Evolutionary conservation across 2,888 invertebrate species (phyloP), one percentile per base, ranked within the genome.

Genomic region (Geotrupes spiniger): DNA sequence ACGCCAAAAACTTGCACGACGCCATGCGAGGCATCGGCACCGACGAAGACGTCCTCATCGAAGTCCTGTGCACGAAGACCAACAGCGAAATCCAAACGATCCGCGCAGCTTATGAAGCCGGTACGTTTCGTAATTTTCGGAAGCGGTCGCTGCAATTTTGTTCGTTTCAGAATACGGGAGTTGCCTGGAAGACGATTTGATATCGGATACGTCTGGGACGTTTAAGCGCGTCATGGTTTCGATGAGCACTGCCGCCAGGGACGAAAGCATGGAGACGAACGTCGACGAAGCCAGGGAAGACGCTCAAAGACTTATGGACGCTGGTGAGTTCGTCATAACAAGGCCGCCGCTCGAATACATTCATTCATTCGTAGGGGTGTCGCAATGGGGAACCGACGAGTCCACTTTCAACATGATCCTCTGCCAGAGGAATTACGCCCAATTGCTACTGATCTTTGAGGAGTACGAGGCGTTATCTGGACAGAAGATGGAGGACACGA

Each of bases 11-110:
- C 2, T 77, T 92, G 15, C 79, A 90, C n/a, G 87, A 86, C 61
- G 92, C 92, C 0, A 92, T 93, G 92, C 92, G 91, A 74, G 92
- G 92, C 40, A 83, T 89, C 59, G 92, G 94, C 25, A 94, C 94
- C 0, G 90, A 95, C 56, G 90, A 89, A 70, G 89, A 88, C 59
- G 85, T 85, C 9, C 80, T 95, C 44, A 87, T 94, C 48, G 94
- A 95, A 73, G 85, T 93, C 43, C 78, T 95, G 68, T 90, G 92
- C 64, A 89, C 92, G 6, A 79, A 92, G 65, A 86, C 87, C 52
- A 95, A 95, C 72, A 78, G 83, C 43, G 91, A 92, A 69, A 87
- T 92, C 56, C 79, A 82, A 57, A 83, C 84, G 41, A 89, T 92
- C 64, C 82, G 87, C 52, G 81, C 82, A 57, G 84, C 88, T 21